phyloP scores from a whole-genome alignment of 2,888 invertebrate genomes.

The Dasysyrphus tricinctus region DNA sequence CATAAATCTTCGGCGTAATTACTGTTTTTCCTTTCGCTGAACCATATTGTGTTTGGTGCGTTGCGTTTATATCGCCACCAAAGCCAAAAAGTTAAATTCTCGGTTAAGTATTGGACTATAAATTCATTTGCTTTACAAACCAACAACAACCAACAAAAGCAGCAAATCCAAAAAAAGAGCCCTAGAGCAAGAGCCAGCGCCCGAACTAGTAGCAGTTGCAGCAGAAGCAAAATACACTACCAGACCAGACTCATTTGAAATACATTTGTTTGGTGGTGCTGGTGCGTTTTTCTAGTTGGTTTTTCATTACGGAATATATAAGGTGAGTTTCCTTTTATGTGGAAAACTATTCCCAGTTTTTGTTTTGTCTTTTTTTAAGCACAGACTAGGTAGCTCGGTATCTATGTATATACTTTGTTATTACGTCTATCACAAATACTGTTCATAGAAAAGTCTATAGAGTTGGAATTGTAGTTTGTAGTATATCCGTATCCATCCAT shows the following conservation, averaged over 20 bases:
- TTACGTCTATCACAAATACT: slow-evolving; percentile 65
- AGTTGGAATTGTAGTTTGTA: slow-evolving; percentile 25
- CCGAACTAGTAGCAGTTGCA: slow-evolving; percentile 27
- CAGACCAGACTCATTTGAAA: slow-evolving; percentile 65
- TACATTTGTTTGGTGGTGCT: slow-evolving; percentile 58
- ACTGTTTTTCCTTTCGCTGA: slow-evolving; percentile 32
- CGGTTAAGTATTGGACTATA: slow-evolving; percentile 64
- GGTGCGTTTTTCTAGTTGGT: slow-evolving; percentile 71
- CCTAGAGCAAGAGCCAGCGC: slow-evolving; percentile 44
- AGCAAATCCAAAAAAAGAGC: slow-evolving; percentile 41
- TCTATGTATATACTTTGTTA: slow-evolving; percentile 48
- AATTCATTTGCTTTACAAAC: slow-evolving; percentile 61
- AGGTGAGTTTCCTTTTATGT: slow-evolving; percentile 75
- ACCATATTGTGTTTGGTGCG: slow-evolving; percentile 36
- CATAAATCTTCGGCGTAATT: slow-evolving; percentile 29
- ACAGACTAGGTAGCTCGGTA: slow-evolving; percentile 31
- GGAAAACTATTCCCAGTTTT: slow-evolving; percentile 70
- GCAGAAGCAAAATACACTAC: slow-evolving; percentile 28
- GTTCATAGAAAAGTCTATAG: slow-evolving; percentile 49
- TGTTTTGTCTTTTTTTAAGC: slow-evolving; percentile 38
- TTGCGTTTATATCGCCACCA: slow-evolving; percentile 50
- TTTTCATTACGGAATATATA: slow-evolving; percentile 74
- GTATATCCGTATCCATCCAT: slow-evolving; percentile 36
- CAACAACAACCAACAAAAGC: slow-evolving; percentile 16
- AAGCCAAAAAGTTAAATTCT: slow-evolving; percentile 63